These are phyloP conservation scores for Camelus bactrianus DNA, from an alignment of 2,113 vertebrate genomes.

Conservation along the genomic window DNA sequence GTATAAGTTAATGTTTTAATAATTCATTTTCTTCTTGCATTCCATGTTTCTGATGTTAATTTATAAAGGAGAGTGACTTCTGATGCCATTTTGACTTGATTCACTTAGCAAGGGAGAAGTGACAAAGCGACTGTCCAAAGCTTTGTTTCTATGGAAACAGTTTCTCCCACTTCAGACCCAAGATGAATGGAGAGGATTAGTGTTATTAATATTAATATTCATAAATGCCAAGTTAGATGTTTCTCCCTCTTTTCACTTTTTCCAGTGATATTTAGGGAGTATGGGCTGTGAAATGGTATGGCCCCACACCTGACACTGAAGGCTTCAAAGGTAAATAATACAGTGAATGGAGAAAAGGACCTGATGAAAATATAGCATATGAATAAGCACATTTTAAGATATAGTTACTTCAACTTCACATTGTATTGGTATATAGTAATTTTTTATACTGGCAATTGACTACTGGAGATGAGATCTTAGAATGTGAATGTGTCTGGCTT, in stretches of 20 bases:
- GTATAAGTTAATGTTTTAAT: not conserved
- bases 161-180: constrained; percentile 3
- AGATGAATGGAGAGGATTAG: constrained; percentile 33
- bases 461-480: not conserved
- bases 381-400: not conserved
- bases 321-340: not conserved
- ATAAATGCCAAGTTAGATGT: constrained; percentile 25
- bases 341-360: not conserved
- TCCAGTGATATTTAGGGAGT: not conserved
- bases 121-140: constrained; percentile 1
- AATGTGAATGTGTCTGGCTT: not conserved
- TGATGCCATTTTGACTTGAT: constrained; percentile 43
- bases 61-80: not conserved
- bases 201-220: constrained; percentile 64
- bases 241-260: not conserved
- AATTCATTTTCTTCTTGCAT: constrained; percentile 29
- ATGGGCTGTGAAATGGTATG: not conserved
- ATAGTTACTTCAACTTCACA: not conserved
- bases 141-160: constrained; percentile 66
- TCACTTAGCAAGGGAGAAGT: constrained; percentile 37
- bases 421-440: not conserved
- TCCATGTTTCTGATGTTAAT: constrained; percentile 7
- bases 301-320: not conserved
- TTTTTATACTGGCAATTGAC: not conserved
- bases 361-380: not conserved